Evolutionary conservation across 1,140 invertebrate species (phyloP).

Genomic region (Leptonema lineaticorne): DNA sequence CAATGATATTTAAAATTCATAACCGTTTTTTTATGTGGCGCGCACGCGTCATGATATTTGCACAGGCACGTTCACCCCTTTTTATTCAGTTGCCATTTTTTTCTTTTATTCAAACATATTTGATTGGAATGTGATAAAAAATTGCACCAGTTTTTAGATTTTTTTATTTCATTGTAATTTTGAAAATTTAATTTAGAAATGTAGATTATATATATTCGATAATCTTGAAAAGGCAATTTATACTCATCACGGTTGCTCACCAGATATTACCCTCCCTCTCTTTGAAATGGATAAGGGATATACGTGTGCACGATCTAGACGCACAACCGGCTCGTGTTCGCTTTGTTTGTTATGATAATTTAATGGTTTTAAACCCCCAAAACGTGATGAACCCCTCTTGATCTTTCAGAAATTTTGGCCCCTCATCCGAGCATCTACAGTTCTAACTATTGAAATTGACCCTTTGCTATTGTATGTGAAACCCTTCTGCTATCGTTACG

Average conservation of each 20-base stretch:
- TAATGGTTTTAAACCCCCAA: constrained; percentile 39
- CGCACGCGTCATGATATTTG: constrained; percentile 32
- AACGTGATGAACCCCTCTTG: constrained; percentile 9
- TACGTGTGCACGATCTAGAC: constrained; percentile 10
- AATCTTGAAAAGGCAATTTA: neutral
- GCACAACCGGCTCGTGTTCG: constrained; percentile 13
- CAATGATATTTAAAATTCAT: constrained; percentile 38
- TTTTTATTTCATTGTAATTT: constrained; percentile 1
- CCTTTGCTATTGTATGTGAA: constrained; percentile 28
- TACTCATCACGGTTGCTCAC: neutral
- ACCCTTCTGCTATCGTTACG: constrained; percentile 18
- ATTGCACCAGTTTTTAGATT: too few species aligned
- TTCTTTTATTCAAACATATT: too few species aligned
- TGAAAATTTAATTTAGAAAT: neutral
- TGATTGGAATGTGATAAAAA: constrained; percentile 13
- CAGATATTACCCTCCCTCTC: constrained; percentile 1
- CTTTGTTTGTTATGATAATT: constrained; percentile 42
- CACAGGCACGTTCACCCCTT: constrained; percentile 11
- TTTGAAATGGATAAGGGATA: constrained; percentile 3
- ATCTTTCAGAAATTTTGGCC: neutral
- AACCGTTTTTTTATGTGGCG: constrained; percentile 35
- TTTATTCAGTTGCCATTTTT: neutral
- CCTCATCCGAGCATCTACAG: constrained; percentile 1
- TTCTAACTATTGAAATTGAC: constrained; percentile 28
- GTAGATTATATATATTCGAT: constrained; percentile 6